Evolutionary conservation across 1,140 invertebrate species (phyloP).

Genomic region (Drosophila sp.): DNA sequence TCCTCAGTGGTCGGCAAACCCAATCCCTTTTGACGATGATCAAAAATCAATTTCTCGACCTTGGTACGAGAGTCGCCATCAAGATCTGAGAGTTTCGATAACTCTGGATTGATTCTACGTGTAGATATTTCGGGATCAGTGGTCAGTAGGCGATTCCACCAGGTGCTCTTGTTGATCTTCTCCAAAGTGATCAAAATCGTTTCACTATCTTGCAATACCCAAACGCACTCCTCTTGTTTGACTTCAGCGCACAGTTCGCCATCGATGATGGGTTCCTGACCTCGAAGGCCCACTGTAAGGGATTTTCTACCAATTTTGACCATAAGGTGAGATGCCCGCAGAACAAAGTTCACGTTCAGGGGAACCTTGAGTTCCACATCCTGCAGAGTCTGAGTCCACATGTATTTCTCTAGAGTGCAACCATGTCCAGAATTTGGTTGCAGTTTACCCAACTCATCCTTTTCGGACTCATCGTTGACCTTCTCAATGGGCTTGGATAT

Average conservation of each 20-base stretch:
- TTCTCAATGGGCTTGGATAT: constrained; percentile 80
- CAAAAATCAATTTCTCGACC: constrained; percentile 99
- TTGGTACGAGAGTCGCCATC: constrained; percentile 98
- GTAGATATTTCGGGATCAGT: constrained; percentile 99
- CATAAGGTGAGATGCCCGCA: constrained; percentile 92
- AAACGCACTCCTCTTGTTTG: constrained; percentile 98
- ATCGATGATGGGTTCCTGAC: constrained; percentile 94
- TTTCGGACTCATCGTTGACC: constrained; percentile 88
- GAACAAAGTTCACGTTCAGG: constrained; percentile 89
- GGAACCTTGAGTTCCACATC: constrained; percentile 97
- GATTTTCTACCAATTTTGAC: constrained; percentile 94
- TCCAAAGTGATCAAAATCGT: constrained; percentile 93
- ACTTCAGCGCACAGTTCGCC: constrained; percentile 95
- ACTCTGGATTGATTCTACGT: constrained; percentile 98
- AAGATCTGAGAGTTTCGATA: constrained; percentile 98
- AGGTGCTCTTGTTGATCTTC: constrained; percentile 99
- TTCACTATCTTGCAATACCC: constrained; percentile 97
- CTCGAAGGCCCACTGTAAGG: constrained; percentile 95
- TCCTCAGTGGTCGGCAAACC: constrained; percentile 99
- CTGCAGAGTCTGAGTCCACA: constrained; percentile 97
- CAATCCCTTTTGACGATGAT: constrained; percentile 97
- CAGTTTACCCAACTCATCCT: constrained; percentile 94
- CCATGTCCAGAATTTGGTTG: constrained; percentile 98
- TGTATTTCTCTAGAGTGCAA: constrained; percentile 96
- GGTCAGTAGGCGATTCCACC: constrained; percentile 96